These are phyloP conservation scores for Echiichthys vipera DNA, from an alignment of 2,797 vertebrate genomes.

Conservation along the genomic window DNA sequence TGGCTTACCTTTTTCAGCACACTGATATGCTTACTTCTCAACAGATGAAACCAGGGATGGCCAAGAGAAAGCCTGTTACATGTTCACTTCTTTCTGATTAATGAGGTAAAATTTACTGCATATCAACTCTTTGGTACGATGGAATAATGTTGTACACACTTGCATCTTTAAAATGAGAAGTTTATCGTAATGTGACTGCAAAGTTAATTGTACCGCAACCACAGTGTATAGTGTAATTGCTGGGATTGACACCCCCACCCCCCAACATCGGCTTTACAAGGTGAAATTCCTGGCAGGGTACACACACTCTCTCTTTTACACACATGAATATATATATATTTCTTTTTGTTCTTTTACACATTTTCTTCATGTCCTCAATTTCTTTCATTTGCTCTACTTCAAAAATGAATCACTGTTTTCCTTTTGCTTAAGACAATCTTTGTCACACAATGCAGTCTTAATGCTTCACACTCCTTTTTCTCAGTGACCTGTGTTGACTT, in stretches of 20 bases:
- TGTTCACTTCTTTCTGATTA: conserved; percentile 22
- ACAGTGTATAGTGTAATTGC: conserved; percentile 63
- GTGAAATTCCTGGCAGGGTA: conserved; percentile 65
- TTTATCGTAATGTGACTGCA: conserved; percentile 56
- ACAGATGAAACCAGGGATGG: conserved; percentile 23
- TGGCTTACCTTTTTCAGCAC: conserved; percentile 42
- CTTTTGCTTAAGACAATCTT: conserved; percentile 30
- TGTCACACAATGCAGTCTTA: conserved; percentile 42
- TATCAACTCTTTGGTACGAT: conserved; percentile 43
- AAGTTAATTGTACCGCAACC: conserved; percentile 57
- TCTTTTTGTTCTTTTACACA: conserved; percentile 16
- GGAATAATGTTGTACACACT: conserved; percentile 24
- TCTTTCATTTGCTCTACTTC: conserved; percentile 15
- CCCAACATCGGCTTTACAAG: conserved; percentile 58
- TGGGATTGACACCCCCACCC: conserved; percentile 51
- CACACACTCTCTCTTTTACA: conserved; percentile 27
- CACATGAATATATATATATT: too few relatives aligned
- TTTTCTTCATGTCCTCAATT: neutral
- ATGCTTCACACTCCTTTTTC: conserved; percentile 48
- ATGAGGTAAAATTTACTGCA: conserved; percentile 1
- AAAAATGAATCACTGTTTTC: neutral
- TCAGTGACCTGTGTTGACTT: conserved; percentile 77
- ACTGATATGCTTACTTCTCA: conserved; percentile 13
- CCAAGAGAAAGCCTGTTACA: conserved; percentile 8
- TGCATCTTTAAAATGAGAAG: conserved; percentile 43